Base-by-base conservation (phyloP, 2,888 invertebrate genomes). In the Caradrina kadenii region DNA sequence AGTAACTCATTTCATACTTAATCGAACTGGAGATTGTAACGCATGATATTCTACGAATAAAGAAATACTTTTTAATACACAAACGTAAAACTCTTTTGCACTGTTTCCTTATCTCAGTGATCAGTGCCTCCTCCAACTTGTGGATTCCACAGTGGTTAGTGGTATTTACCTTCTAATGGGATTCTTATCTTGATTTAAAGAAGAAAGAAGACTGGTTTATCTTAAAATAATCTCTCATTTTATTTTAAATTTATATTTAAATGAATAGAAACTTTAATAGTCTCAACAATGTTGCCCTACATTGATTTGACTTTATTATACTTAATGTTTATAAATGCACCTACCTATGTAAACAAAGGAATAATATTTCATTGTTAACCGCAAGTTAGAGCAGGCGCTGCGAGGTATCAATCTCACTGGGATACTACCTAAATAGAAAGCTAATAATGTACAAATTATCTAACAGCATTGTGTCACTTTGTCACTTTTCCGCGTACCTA, bases 391-490 rank as follows among this genome's bases (percentile, higher is more conserved):
- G 61, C 53, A 73, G 73, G 55, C 54, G 69, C 72, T 76, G 69
- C 35, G 48, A 71, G 62, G 66, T 56, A 49, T 11, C 66, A 58
- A 52, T 48, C 50, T 66, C 68, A 77, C 76, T 82, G 80, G 76
- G 53, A 67, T 76, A 61, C 11, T 54, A 58, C 42, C 17, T 56
- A 56, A 69, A 74, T 73, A 75, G 63, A 71, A 78, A 67, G 63
- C 68, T 78, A 70, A 70, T 50, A 73, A 63, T 82, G 63, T 73
- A 72, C 55, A 67, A 79, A 65, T 22, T 69, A 60, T 59, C 71
- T 74, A 80, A 77, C 78, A 83, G 79, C 85, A 81, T 82, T 81
- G 69, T 77, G 72, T 76, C 59, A 79, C 70, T 63, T 80, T 84
- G 68, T 69, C 80, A 81, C 77, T 84, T 82, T 82, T 75, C 76